These are phyloP conservation scores for Listrodromus nycthemerus DNA, from an alignment of 2,888 invertebrate genomes.

Conservation along the genomic window DNA sequence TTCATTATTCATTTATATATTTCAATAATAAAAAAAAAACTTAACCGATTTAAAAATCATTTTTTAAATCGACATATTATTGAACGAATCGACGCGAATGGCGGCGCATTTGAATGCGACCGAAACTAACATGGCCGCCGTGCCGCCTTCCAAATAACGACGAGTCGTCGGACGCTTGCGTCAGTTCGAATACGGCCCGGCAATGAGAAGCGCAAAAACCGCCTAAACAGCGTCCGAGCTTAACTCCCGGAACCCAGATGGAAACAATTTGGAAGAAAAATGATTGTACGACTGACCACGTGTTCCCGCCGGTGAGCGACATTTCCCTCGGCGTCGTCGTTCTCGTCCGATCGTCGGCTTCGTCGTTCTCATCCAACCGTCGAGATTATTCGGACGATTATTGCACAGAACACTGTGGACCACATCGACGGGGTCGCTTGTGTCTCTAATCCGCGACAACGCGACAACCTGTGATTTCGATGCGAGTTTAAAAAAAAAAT, in stretches of 20 bases:
- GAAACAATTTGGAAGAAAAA: slow-evolving; percentile 9
- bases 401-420: slow-evolving; percentile 3
- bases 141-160: no score
- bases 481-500: background rate
- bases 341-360: slow-evolving; percentile 38
- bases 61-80: no score
- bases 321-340: slow-evolving; percentile 70
- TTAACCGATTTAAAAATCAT: no score
- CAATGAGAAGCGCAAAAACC: no score
- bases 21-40: no score
- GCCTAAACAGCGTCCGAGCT: background rate
- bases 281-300: slow-evolving; percentile 76
- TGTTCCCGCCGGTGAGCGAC: slow-evolving; percentile 74
- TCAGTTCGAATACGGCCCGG: no score
- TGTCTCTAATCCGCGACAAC: background rate
- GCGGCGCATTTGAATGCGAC: no score
- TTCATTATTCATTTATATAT: no score
- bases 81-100: no score
- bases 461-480: slow-evolving; percentile 50
- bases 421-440: slow-evolving; percentile 10
- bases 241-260: background rate
- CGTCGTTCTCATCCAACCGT: slow-evolving; percentile 29
- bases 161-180: no score
- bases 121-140: no score
- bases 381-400: background rate